phyloP scores from a whole-genome alignment of 2,888 invertebrate genomes.

The Watsonalla binaria region DNA sequence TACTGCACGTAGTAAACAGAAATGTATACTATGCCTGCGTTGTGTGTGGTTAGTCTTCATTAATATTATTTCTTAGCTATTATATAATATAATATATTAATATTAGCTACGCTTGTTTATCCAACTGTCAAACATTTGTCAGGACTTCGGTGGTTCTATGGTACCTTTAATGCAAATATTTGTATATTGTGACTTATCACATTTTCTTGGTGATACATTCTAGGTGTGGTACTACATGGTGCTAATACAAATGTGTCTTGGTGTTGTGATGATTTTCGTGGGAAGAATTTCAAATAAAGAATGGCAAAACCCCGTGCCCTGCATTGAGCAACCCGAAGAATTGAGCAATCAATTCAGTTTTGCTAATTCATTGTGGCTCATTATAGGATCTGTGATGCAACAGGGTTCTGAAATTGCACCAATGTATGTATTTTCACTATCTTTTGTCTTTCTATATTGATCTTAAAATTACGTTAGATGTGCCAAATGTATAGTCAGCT shows the following conservation, averaged over 20 bases:
- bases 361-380: conserved; percentile 93
- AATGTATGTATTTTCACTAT: conserved; percentile 74
- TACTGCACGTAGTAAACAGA: no score
- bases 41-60: no score
- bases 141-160: no score
- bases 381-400: conserved; percentile 90
- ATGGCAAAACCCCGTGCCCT: conserved; percentile 93
- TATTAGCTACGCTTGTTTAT: no score
- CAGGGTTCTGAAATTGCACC: conserved; percentile 94
- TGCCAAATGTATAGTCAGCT: no score
- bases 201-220: conserved; percentile 6
- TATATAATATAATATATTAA: no score
- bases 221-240: conserved; percentile 92
- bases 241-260: conserved; percentile 87
- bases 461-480: not conserved
- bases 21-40: no score
- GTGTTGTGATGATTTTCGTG: conserved; percentile 88
- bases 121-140: no score
- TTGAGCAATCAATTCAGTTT: conserved; percentile 91
- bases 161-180: not conserved
- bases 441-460: no score
- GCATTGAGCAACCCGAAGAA: conserved; percentile 88
- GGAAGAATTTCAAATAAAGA: conserved; percentile 91
- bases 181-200: no score
- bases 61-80: no score